Conservation (phyloP, 2,797 vertebrate species). For the Carapus acus region DNA sequence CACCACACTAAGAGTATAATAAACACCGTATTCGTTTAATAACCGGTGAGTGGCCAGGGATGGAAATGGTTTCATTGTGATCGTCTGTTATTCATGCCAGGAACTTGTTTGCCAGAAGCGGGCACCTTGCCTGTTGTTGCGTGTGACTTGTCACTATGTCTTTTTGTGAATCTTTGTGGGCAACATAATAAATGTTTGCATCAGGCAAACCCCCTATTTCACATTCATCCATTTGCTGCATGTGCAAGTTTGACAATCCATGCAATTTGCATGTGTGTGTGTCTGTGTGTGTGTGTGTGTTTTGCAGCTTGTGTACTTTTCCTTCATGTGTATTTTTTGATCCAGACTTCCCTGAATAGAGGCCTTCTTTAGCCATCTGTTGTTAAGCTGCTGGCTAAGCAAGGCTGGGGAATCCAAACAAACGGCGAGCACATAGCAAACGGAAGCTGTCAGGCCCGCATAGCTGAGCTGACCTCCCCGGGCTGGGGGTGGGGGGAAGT, state of each 20-base stretch:
- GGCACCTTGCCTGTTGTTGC: slow-evolving; percentile 22
- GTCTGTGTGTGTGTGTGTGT: slow-evolving; percentile 33
- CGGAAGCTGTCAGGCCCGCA: slow-evolving; percentile 86
- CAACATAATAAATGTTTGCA: slow-evolving; percentile 54
- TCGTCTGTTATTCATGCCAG: slow-evolving; percentile 77
- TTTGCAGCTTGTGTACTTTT: slow-evolving; percentile 58
- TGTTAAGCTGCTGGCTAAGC: slow-evolving; percentile 90
- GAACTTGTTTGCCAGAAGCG: slow-evolving; percentile 55
- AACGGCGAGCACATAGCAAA: slow-evolving; percentile 84
- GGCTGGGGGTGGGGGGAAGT: slow-evolving; percentile 33
- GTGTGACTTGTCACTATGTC: slow-evolving; percentile 13
- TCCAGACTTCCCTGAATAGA: slow-evolving; percentile 76
- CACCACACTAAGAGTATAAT: slow-evolving; percentile 94
- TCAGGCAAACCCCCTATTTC: slow-evolving; percentile 45
- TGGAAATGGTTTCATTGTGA: slow-evolving; percentile 77
- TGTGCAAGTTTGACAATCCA: slow-evolving; percentile 60
- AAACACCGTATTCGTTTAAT: slow-evolving; percentile 94
- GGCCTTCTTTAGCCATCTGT: slow-evolving; percentile 89
- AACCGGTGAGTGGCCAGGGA: slow-evolving; percentile 77
- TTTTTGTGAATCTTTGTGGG: slow-evolving; percentile 23
- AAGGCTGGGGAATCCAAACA: slow-evolving; percentile 90
- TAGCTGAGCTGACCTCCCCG: slow-evolving; percentile 83
- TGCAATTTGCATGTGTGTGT: slow-evolving; percentile 55
- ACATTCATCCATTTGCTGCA: slow-evolving; percentile 52
- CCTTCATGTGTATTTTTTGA: slow-evolving; percentile 77